Percentiles rank a stretch among this genome's conserved stretches.
These are phyloP conservation scores for Brachionus calyciflorus DNA, from an alignment of 1,140 invertebrate genomes.

Conservation along the genomic window DNA sequence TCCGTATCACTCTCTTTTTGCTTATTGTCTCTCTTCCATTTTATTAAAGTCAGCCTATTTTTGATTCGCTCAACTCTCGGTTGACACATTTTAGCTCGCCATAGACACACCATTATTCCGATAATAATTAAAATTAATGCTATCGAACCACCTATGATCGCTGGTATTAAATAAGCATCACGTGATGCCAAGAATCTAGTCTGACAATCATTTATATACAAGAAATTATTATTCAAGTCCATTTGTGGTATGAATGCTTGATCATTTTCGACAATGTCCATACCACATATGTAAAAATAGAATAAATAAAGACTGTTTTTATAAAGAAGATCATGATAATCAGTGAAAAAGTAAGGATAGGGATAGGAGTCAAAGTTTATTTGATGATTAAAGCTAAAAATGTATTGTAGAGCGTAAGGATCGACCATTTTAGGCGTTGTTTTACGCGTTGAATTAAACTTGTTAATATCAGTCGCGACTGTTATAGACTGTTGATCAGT, in stretches of 20 bases:
- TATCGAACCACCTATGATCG: background rate
- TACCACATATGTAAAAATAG: conserved; percentile 44
- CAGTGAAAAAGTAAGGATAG: conserved; percentile 45
- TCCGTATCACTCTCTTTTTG: no score
- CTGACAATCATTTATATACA: conserved; percentile 24
- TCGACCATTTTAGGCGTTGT: conserved; percentile 28
- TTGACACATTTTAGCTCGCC: background rate
- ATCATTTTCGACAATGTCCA: conserved; percentile 39
- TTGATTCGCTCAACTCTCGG: background rate
- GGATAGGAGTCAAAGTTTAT: conserved; percentile 40
- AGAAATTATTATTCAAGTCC: conserved; percentile 37
- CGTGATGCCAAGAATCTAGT: conserved; percentile 7
- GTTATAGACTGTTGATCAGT: conserved; percentile 36
- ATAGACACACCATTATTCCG: background rate
- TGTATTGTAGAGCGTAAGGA: conserved; percentile 42
- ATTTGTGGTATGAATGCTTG: conserved; percentile 32
- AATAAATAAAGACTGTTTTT: conserved; percentile 43
- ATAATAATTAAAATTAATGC: background rate
- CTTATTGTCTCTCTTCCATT: no score
- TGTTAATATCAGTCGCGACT: conserved; percentile 13
- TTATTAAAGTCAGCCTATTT: background rate
- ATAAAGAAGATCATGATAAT: conserved; percentile 36
- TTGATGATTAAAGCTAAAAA: conserved; percentile 25
- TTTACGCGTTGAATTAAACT: conserved; percentile 14
- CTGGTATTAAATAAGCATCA: conserved; percentile 16